Percentiles rank a stretch among this genome's conserved stretches.
phyloP scores from a whole-genome alignment of 2,888 invertebrate genomes.

The Cabera pusaria region DNA sequence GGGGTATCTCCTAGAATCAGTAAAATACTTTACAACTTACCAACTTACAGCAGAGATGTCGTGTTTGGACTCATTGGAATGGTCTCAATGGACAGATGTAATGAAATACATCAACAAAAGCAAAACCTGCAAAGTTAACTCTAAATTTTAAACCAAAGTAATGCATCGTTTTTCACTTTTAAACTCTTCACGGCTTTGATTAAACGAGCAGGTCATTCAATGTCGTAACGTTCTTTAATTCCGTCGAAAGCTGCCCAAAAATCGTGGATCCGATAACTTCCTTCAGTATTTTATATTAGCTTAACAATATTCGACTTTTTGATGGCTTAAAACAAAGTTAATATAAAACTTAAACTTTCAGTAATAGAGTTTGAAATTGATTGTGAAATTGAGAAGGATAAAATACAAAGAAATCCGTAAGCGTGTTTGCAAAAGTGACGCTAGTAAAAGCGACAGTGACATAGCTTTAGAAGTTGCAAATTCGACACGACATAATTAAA shows the following conservation, averaged over 20 bases:
- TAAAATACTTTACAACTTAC: no score
- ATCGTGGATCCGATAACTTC: constrained; percentile 68
- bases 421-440: constrained; percentile 57
- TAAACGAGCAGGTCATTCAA: constrained; percentile 51
- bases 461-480: background rate
- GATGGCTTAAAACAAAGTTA: constrained; percentile 4
- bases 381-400: constrained; percentile 32
- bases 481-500: no score
- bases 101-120: no score
- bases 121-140: no score
- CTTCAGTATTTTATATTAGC: constrained; percentile 52
- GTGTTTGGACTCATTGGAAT: no score
- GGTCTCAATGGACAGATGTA: no score
- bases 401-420: constrained; percentile 56
- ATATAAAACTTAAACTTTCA: constrained; percentile 18
- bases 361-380: constrained; percentile 9
- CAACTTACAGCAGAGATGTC: no score
- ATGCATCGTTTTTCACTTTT: no score
- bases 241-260: constrained; percentile 55
- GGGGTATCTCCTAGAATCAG: no score
- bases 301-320: constrained; percentile 56
- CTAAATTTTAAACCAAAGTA: no score
- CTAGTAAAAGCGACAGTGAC: constrained; percentile 2
- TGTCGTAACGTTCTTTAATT: constrained; percentile 59
- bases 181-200: constrained; percentile 37